Conservation (phyloP, 1,140 invertebrate species). For the Oncopodura yosiiana region DNA sequence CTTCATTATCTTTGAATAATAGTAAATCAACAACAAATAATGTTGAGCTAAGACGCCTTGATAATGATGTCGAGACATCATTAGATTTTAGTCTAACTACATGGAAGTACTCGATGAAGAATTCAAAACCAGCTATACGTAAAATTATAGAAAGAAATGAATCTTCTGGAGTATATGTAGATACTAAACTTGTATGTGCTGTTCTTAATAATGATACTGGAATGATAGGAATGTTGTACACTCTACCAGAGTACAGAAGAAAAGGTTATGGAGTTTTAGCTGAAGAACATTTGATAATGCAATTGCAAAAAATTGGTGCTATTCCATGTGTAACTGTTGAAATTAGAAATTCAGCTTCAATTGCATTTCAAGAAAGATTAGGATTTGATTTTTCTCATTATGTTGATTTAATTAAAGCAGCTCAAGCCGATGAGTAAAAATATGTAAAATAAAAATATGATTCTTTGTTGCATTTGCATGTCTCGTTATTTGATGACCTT, state of each 20-base stretch:
- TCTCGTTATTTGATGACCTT: too few relatives aligned
- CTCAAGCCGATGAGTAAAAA: too few relatives aligned
- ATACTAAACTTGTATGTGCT: background rate
- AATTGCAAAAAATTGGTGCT: background rate
- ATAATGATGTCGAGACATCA: too few relatives aligned
- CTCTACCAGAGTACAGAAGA: background rate
- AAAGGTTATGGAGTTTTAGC: background rate
- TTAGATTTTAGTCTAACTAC: background rate
- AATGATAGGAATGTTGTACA: background rate
- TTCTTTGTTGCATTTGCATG: too few relatives aligned
- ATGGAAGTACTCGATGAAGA: background rate
- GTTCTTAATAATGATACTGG: background rate
- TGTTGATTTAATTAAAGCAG: too few relatives aligned
- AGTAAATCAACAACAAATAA: too few relatives aligned
- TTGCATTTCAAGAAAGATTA: constrained; percentile 1
- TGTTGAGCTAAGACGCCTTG: too few relatives aligned
- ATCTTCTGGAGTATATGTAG: background rate
- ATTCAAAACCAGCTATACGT: background rate
- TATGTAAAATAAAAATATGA: too few relatives aligned
- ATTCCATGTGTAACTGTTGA: background rate
- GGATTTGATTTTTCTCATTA: too few relatives aligned
- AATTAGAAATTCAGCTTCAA: background rate
- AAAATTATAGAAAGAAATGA: background rate
- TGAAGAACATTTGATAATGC: background rate
- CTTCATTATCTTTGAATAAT: too few relatives aligned